Percentiles rank a stretch among this genome's conserved stretches.
These are phyloP conservation scores for Romanogobio albipinnatus DNA, from an alignment of 2,113 vertebrate genomes.

Conservation along the genomic window DNA sequence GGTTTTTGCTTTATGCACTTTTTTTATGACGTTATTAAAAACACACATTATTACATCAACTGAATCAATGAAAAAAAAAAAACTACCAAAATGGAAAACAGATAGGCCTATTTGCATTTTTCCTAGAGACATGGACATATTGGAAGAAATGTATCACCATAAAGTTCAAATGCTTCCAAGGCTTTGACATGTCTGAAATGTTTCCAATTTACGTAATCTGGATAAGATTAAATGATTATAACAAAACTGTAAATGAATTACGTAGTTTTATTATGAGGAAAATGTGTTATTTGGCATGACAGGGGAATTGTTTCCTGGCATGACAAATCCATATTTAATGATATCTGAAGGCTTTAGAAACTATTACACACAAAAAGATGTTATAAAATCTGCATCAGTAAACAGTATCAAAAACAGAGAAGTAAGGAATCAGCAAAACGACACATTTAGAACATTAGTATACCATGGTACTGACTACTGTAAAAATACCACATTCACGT, in stretches of 20 bases:
- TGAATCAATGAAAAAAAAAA: not conserved
- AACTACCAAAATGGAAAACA: not conserved
- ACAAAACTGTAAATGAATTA: not conserved
- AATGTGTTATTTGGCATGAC: not conserved
- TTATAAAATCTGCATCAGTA: not conserved
- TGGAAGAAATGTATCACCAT: not conserved
- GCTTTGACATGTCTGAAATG: not conserved
- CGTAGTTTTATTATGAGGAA: not conserved
- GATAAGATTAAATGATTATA: not conserved
- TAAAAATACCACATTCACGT: too few species aligned
- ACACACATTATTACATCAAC: not conserved
- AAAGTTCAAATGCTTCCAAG: not conserved
- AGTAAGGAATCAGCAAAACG: not conserved
- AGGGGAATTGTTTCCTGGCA: not conserved
- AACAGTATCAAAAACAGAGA: not conserved
- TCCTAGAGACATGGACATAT: not conserved
- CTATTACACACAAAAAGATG: not conserved
- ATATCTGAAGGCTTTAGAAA: not conserved
- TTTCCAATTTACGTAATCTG: not conserved
- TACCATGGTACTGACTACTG: not conserved
- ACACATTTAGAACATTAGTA: not conserved
- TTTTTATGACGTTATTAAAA: not conserved
- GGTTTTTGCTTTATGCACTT: too few species aligned
- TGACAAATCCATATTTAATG: not conserved
- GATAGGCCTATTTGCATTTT: not conserved